Evolutionary conservation across 2,797 vertebrate genomes (phyloP).

Genomic region (Pachyuromys duprasi): DNA sequence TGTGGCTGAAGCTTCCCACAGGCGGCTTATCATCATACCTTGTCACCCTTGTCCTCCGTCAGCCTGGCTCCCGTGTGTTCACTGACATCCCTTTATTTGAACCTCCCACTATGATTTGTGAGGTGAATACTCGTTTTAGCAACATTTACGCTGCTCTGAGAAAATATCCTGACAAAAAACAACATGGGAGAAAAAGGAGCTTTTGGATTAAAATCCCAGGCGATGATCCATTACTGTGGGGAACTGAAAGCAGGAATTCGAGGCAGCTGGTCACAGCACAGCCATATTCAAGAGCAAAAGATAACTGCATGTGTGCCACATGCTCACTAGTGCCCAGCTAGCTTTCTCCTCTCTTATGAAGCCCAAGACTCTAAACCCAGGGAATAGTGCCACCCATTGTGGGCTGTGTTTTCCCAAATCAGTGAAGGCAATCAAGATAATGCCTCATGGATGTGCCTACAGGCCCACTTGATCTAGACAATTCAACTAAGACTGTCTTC

Average conservation of each 20-base stretch:
- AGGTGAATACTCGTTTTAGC: not conserved
- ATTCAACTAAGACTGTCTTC: not conserved
- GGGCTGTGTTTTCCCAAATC: not conserved
- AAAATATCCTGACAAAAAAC: not conserved
- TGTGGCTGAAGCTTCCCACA: not conserved
- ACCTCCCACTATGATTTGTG: not conserved
- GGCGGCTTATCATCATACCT: not conserved
- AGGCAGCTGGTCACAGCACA: not conserved
- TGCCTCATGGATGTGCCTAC: not conserved
- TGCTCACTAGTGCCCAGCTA: not conserved
- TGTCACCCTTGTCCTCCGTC: not conserved
- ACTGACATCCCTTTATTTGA: not conserved
- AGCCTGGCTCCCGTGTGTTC: not conserved
- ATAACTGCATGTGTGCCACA: not conserved
- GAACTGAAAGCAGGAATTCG: not conserved
- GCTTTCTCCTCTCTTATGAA: not conserved
- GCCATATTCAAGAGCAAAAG: not conserved
- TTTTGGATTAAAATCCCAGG: not conserved
- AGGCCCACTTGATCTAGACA: not conserved
- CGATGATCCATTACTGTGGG: not conserved
- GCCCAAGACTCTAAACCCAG: not conserved
- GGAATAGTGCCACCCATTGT: not conserved
- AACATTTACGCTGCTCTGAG: not conserved
- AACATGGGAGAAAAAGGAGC: not conserved
- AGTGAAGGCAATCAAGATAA: not conserved